Evolutionary conservation across 1,140 invertebrate species (phyloP).

Genomic region (Meloidogyne exigua): DNA sequence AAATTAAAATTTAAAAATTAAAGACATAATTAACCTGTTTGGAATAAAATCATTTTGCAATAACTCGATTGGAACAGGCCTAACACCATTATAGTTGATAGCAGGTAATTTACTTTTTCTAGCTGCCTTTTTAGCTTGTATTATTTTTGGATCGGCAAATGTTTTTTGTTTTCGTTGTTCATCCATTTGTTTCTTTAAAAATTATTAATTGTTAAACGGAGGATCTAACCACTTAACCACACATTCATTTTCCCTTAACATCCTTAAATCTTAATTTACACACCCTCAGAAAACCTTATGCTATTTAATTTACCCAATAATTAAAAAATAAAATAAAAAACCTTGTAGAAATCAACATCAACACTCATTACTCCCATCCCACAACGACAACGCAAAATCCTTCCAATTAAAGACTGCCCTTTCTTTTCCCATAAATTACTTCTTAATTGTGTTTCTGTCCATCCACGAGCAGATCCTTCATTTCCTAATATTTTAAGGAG

Average conservation of each 20-base stretch:
- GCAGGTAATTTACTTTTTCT: conserved; percentile 13
- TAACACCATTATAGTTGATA: conserved; percentile 16
- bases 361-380: conserved; percentile 24
- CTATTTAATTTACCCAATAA: no score
- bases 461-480: conserved; percentile 21
- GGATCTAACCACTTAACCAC: no score
- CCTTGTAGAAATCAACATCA: conserved; percentile 31
- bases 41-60: neutral
- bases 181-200: neutral
- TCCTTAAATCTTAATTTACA: no score
- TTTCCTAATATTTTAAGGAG: conserved; percentile 11
- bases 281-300: no score
- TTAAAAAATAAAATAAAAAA: neutral
- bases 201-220: no score
- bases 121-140: conserved; percentile 14
- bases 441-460: conserved; percentile 21
- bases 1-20: neutral
- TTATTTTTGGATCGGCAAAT: neutral
- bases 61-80: conserved; percentile 11
- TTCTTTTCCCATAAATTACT: conserved; percentile 28
- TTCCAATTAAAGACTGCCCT: conserved; percentile 14
- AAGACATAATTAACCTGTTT: neutral
- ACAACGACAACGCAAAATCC: conserved; percentile 15
- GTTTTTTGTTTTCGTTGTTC: conserved; percentile 19
- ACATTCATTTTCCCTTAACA: no score